Conservation (phyloP, 2,888 invertebrate species). For the Anthrax anthrax region DNA sequence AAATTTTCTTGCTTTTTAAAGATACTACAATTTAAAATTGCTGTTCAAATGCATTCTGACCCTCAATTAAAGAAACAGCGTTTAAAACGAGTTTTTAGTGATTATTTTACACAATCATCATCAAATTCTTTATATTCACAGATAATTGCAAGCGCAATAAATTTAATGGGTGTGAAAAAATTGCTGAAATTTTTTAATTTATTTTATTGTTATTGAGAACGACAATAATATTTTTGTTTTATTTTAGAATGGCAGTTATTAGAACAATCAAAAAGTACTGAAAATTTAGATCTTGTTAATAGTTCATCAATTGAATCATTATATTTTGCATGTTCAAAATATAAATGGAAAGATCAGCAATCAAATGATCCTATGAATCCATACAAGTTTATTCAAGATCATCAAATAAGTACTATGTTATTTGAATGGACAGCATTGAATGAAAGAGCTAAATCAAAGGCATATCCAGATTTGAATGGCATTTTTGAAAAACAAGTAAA, state of each 20-base stretch:
- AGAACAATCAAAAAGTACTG: slow-evolving; percentile 6
- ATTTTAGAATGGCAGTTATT: slow-evolving; percentile 13
- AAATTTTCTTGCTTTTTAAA: slow-evolving; percentile 15
- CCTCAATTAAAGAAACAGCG: slow-evolving; percentile 33
- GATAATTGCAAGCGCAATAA: slow-evolving; percentile 37
- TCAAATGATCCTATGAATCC: slow-evolving; percentile 22
- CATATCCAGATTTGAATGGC: slow-evolving; percentile 28
- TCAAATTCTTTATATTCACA: slow-evolving; percentile 33
- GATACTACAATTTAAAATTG: slow-evolving; percentile 34
- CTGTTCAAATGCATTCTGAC: slow-evolving; percentile 21
- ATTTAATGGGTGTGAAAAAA: slow-evolving; percentile 29
- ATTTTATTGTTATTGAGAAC: not conserved
- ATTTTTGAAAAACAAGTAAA: slow-evolving; percentile 6
- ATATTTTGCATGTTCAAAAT: slow-evolving; percentile 24
- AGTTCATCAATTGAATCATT: slow-evolving; percentile 26
- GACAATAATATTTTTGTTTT: not conserved
- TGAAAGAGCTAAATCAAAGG: slow-evolving; percentile 31
- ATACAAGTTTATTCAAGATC: slow-evolving; percentile 24
- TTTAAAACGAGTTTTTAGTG: slow-evolving; percentile 35
- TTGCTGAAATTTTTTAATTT: not conserved
- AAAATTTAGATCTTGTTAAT: slow-evolving; percentile 12
- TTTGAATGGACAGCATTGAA: slow-evolving; percentile 57
- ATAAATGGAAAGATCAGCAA: slow-evolving; percentile 26
- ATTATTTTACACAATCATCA: slow-evolving; percentile 38
- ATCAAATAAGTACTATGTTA: slow-evolving; percentile 43